phyloP scores from a whole-genome alignment of 2,888 invertebrate species.

The Ectropis crepuscularia region DNA sequence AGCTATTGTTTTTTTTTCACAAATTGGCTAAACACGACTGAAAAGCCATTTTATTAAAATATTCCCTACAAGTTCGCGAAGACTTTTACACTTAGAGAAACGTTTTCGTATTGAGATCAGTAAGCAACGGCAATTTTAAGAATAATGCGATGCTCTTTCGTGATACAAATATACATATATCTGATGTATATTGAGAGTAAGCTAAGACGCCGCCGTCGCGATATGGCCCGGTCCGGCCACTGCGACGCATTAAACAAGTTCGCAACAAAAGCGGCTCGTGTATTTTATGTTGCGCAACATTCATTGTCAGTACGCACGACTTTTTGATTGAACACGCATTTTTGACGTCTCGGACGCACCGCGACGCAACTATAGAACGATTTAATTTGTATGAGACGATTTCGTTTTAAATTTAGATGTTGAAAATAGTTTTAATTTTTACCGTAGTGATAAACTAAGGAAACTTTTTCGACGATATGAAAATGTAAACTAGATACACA shows the following conservation, averaged over 20 bases:
- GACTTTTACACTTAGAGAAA: constrained; percentile 10
- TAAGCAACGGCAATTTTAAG: constrained; percentile 1
- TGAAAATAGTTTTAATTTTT: no score
- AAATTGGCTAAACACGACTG: constrained; percentile 1
- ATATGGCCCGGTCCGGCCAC: neutral
- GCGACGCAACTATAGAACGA: no score
- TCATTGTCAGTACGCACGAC: no score
- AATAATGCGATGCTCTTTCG: constrained; percentile 1
- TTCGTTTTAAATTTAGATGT: no score
- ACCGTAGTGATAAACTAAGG: no score
- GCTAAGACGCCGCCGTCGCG: constrained; percentile 10
- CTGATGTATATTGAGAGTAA: constrained; percentile 3
- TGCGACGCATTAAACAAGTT: neutral
- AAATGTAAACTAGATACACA: no score
- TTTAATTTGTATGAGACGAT: no score
- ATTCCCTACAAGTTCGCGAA: constrained; percentile 10
- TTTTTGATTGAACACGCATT: no score
- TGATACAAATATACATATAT: neutral
- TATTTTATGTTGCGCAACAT: constrained; percentile 1
- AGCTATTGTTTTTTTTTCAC: neutral
- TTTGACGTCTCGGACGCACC: no score
- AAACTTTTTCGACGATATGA: no score
- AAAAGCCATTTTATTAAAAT: constrained; percentile 1
- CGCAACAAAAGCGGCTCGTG: neutral
- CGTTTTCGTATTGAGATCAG: constrained; percentile 22